Conservation (phyloP, 2,888 invertebrate species). For the Palloptera scutellata region DNA sequence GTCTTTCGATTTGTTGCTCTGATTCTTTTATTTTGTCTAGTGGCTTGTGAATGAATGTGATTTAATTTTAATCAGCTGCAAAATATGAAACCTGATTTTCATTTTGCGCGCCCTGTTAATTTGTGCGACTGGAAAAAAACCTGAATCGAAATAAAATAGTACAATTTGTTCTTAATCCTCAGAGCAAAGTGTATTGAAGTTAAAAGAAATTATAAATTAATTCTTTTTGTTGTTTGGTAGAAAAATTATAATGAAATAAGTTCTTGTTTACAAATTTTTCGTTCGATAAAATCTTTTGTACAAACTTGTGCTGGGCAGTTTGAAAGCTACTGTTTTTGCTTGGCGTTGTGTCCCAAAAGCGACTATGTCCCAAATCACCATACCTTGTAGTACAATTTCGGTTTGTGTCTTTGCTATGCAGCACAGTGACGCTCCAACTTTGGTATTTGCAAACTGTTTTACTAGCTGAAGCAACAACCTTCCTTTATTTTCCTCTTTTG, state of each 20-base stretch:
- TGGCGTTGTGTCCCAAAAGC: background rate
- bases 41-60: too few species aligned
- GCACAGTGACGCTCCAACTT: conserved; percentile 19
- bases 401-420: conserved; percentile 23
- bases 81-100: too few species aligned
- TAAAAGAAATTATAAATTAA: background rate
- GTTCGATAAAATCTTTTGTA: background rate
- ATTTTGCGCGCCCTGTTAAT: too few species aligned
- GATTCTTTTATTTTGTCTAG: too few species aligned
- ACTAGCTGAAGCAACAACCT: background rate
- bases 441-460: background rate
- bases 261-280: too few species aligned
- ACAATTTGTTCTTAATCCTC: too few species aligned
- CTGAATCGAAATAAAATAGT: too few species aligned
- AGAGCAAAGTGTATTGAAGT: too few species aligned
- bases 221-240: background rate
- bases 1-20: conserved; percentile 49
- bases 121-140: too few species aligned
- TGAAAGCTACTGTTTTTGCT: background rate
- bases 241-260: too few species aligned
- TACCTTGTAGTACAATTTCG: background rate
- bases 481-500: background rate
- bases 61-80: too few species aligned
- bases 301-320: background rate
- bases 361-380: background rate